phyloP scores from a whole-genome alignment of 2,797 vertebrate genomes.

The Echeneis naucrates region DNA sequence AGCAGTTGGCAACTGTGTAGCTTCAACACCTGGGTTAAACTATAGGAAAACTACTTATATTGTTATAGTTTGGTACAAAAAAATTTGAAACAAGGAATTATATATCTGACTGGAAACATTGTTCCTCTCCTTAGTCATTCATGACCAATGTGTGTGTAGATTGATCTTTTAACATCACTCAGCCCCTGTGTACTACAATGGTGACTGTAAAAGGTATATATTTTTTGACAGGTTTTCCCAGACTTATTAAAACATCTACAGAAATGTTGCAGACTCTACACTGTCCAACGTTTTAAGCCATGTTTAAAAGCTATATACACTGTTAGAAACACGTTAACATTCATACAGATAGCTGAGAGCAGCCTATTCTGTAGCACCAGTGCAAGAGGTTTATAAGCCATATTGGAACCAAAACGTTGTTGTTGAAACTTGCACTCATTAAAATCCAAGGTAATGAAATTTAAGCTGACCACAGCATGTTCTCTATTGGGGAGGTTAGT shows the following conservation, averaged over 20 bases:
- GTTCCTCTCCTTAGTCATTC: background rate
- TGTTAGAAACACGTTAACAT: background rate
- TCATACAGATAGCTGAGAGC: background rate
- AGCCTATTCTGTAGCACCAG: background rate
- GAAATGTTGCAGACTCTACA: background rate
- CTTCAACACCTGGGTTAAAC: constrained; percentile 24
- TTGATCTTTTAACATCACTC: background rate
- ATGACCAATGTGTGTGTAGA: constrained; percentile 1
- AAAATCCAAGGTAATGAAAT: background rate
- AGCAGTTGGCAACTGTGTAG: constrained; percentile 10
- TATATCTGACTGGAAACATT: constrained; percentile 5
- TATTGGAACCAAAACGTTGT: background rate
- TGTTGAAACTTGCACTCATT: background rate
- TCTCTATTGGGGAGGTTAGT: background rate
- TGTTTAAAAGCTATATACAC: background rate
- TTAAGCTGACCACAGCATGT: background rate
- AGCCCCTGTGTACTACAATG: background rate
- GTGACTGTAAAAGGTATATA: constrained; percentile 2
- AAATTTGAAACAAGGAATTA: constrained; percentile 12
- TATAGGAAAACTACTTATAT: constrained; percentile 5
- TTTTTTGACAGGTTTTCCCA: background rate
- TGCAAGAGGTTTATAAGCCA: background rate
- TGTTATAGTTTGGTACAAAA: constrained; percentile 14
- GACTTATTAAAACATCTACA: background rate
- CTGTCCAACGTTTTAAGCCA: background rate